phyloP scores from a whole-genome alignment of 1,140 invertebrate species.

The Dermatophagoides farinae region DNA sequence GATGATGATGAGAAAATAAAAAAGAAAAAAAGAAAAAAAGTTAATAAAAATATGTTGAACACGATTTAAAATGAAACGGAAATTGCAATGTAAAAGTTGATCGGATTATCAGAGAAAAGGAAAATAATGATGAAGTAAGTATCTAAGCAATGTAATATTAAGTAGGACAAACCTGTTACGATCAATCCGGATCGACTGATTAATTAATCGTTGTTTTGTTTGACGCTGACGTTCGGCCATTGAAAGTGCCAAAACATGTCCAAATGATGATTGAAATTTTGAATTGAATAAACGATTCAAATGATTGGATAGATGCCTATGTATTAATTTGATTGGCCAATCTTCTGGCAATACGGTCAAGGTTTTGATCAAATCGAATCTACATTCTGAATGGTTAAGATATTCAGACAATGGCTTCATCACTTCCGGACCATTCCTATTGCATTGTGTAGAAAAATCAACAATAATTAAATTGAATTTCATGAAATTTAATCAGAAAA shows the following conservation, averaged over 20 bases:
- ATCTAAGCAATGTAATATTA: neutral
- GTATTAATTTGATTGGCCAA: neutral
- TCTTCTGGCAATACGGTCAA: neutral
- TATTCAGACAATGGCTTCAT: neutral
- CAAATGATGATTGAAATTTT: neutral
- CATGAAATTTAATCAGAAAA: neutral
- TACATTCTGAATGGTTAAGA: neutral
- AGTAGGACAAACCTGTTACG: conserved; percentile 1
- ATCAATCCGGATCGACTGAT: neutral
- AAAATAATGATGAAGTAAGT: too few relatives aligned
- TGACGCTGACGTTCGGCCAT: neutral
- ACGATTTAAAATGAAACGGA: too few relatives aligned
- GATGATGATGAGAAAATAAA: too few relatives aligned
- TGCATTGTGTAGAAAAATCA: neutral
- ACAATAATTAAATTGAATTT: neutral
- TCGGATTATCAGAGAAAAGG: too few relatives aligned
- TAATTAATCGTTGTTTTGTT: too few relatives aligned
- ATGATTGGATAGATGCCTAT: neutral
- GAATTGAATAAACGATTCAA: neutral
- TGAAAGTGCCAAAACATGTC: neutral
- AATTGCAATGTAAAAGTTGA: too few relatives aligned
- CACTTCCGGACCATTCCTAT: conserved; percentile 1
- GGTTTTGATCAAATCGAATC: neutral
- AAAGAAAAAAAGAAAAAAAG: too few relatives aligned
- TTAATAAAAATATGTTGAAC: too few relatives aligned